Percentiles rank a stretch among this genome's conserved stretches.
phyloP scores from a whole-genome alignment of 1,140 invertebrate genomes.

The Pachypsylla venusta region DNA sequence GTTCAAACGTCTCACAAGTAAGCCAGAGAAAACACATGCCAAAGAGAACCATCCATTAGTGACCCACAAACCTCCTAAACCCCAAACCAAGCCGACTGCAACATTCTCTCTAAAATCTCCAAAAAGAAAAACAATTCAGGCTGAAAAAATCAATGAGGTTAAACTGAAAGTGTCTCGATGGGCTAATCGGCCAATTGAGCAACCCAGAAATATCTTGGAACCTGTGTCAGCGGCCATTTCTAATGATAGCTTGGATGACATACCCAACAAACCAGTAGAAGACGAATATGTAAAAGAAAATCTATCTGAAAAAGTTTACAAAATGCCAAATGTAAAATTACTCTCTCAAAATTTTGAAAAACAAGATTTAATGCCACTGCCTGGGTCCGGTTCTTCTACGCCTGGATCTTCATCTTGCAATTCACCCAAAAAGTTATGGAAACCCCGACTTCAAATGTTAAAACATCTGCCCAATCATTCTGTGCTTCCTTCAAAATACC shows the following conservation, averaged over 20 bases:
- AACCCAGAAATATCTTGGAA: not conserved
- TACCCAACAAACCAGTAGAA: not conserved
- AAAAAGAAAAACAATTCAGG: not conserved
- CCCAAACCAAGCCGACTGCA: conserved; percentile 30
- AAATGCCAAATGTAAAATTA: conserved; percentile 23
- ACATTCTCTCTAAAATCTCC: conserved; percentile 19
- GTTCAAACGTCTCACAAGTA: conserved; percentile 18
- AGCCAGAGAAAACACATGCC: conserved; percentile 18
- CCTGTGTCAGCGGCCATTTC: not conserved
- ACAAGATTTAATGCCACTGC: conserved; percentile 16
- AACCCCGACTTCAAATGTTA: conserved; percentile 32
- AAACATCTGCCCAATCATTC: conserved; percentile 31
- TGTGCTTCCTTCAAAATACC: conserved; percentile 36
- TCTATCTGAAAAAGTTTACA: not conserved
- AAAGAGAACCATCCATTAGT: conserved; percentile 29
- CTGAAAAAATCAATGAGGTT: not conserved
- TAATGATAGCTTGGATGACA: not conserved
- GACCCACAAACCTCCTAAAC: conserved; percentile 35
- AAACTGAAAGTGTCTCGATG: not conserved
- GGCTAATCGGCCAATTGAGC: not conserved
- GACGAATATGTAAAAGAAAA: not conserved
- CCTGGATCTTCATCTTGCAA: conserved; percentile 43
- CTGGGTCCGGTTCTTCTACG: conserved; percentile 32
- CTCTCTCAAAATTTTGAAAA: conserved; percentile 30
- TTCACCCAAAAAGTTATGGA: conserved; percentile 45